Evolutionary conservation across 2,797 vertebrate species (phyloP), one percentile per base, ranked within the genome.

Genomic region (Lophotriccus pileatus): DNA sequence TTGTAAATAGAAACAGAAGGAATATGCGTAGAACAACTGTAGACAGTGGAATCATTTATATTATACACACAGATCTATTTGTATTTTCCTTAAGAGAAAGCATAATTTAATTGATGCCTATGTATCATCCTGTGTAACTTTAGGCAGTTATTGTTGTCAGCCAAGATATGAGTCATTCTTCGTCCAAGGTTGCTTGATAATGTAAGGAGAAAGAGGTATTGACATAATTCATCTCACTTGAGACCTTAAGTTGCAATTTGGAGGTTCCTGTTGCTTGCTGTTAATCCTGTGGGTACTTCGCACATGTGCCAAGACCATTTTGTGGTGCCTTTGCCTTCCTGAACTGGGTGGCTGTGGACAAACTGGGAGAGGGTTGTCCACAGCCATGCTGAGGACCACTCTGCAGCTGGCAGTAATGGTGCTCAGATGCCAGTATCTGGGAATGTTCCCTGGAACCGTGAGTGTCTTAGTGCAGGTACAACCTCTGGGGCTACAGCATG

Each of bases 361-460:
- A 16, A 21, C 23, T 43, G 62, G 37, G 20, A 39, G 41, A 9
- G 12, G 16, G 23, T 32, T 41, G 19, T 22, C 34, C 22, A 8
- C 16, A 32, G 34, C 56, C 16, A 2, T 28, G 44, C 56, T 19
- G 15, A n/a, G 19, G 52, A 47, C 30, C 6, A 3, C 12, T 44
- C 47, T 34, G 19, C 49, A 39, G 3, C 21, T 4, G 9, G 14
- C 20, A 19, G 36, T 41, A 13, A 7, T 60, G 21, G 27, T 60
- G 59, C 22, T 34, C 10, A 4, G 50, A 10, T 39, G n/a, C 17
- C 24, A 1, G 17, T 11, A 44, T 24, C 32, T 1, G 1, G 41
- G 28, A 30, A 15, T 0, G 1, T 20, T 60, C 12, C 55, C 55
- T 4, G 7, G 22, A 14, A 32, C 18, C 3, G 3, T 4, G 24